Conservation (phyloP, 1,140 invertebrate species). For the Temnothorax nylanderi region DNA sequence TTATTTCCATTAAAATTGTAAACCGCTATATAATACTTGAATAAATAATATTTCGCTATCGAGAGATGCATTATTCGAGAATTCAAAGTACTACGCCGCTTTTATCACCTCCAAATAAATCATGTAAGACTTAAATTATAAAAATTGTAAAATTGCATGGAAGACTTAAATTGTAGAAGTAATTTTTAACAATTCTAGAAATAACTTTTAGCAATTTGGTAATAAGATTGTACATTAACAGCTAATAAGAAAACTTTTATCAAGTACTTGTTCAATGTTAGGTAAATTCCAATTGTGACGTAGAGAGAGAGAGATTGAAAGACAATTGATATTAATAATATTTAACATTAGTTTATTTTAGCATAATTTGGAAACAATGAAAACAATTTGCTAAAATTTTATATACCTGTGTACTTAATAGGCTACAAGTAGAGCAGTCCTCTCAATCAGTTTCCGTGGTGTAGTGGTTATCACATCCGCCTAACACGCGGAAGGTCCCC, state of each 20-base stretch:
- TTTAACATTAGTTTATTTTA: not conserved
- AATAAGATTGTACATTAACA: not conserved
- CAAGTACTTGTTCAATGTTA: not conserved
- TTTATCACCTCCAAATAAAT: not conserved
- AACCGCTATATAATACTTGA: not conserved
- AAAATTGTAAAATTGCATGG: too few relatives aligned
- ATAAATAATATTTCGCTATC: constrained; percentile 22
- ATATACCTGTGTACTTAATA: not conserved
- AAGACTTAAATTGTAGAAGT: not conserved
- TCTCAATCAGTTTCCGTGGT: constrained; percentile 12
- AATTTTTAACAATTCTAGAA: not conserved
- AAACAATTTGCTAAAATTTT: constrained; percentile 7
- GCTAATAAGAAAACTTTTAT: too few relatives aligned
- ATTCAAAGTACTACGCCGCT: not conserved
- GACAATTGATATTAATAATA: not conserved
- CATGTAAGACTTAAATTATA: too few relatives aligned
- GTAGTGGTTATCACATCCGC: constrained; percentile 43
- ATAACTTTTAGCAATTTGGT: not conserved
- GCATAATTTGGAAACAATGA: not conserved
- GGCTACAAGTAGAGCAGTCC: rapidly evolving
- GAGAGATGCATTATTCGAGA: not conserved
- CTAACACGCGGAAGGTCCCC: constrained; percentile 37
- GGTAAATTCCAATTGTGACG: not conserved
- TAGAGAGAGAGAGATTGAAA: not conserved
- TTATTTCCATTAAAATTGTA: constrained; percentile 5